A percentile compares a stretch with the other conserved stretches of the same genome.
Conservation (phyloP, 2,113 vertebrate genomes). For the Numenius arquata region DNA sequence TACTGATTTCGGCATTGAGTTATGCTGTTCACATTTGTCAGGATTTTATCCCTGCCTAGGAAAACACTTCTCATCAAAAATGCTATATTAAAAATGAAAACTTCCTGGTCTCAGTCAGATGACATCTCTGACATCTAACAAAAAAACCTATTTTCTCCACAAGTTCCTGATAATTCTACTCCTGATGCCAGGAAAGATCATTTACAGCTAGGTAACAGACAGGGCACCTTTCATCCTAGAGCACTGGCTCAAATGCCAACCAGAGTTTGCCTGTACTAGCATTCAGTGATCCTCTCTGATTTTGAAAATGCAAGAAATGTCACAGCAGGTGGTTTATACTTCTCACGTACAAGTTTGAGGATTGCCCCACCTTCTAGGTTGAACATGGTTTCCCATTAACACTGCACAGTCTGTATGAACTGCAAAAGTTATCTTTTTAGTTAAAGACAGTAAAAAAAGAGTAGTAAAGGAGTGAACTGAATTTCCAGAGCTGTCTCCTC, state of each 20-base stretch:
- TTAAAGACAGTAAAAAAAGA: background rate
- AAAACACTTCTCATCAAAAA: background rate
- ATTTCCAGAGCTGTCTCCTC: background rate
- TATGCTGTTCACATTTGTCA: background rate
- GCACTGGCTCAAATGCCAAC: background rate
- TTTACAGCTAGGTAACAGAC: background rate
- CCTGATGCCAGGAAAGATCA: background rate
- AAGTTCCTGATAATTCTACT: background rate
- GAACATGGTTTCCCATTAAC: background rate
- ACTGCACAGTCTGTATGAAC: background rate
- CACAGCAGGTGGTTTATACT: background rate
- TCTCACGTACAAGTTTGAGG: background rate
- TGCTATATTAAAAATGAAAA: background rate
- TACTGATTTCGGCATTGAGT: background rate
- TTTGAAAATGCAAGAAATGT: background rate
- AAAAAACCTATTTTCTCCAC: background rate
- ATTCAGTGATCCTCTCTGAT: background rate
- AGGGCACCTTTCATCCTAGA: background rate
- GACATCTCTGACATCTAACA: background rate
- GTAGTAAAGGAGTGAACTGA: background rate
- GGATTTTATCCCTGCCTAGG: background rate
- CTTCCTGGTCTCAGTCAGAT: background rate
- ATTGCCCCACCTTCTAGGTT: background rate
- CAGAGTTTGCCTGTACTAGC: background rate
- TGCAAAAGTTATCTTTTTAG: background rate